Conservation (phyloP, 2,113 vertebrate genomes). For the Siphamia tubifer region DNA sequence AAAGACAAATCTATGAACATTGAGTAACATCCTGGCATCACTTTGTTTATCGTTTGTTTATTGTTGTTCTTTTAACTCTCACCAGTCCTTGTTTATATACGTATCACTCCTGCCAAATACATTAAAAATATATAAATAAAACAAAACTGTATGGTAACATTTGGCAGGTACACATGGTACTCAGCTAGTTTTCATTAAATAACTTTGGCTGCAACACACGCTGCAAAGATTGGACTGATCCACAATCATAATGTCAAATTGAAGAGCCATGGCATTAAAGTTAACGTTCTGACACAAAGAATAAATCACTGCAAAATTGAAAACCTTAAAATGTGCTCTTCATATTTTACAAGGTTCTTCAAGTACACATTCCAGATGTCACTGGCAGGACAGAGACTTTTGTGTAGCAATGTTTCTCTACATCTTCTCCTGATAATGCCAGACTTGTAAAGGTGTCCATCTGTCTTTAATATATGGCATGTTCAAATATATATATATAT, state of each 20-base stretch:
- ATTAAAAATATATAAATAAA: too few species aligned
- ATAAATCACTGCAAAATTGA: constrained; percentile 12
- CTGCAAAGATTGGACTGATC: background rate
- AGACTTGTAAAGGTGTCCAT: background rate
- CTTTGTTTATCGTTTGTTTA: too few species aligned
- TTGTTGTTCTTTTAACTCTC: too few species aligned
- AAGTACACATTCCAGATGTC: background rate
- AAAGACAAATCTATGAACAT: too few species aligned
- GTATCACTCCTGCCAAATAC: too few species aligned
- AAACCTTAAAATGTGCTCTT: constrained; percentile 12
- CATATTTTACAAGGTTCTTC: background rate
- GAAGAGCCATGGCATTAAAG: constrained; percentile 12
- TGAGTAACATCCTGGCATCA: too few species aligned
- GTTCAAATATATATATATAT: too few species aligned
- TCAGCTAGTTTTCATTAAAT: background rate
- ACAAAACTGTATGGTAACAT: too few species aligned
- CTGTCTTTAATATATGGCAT: background rate
- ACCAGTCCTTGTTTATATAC: too few species aligned
- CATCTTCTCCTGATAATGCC: background rate
- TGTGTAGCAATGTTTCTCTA: background rate
- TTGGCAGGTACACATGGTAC: background rate
- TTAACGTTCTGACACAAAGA: background rate
- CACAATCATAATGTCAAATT: background rate
- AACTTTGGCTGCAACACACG: background rate
- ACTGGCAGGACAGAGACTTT: background rate